Evolutionary conservation across 2,797 vertebrate species (phyloP).

Genomic region (Australoheros facetus): DNA sequence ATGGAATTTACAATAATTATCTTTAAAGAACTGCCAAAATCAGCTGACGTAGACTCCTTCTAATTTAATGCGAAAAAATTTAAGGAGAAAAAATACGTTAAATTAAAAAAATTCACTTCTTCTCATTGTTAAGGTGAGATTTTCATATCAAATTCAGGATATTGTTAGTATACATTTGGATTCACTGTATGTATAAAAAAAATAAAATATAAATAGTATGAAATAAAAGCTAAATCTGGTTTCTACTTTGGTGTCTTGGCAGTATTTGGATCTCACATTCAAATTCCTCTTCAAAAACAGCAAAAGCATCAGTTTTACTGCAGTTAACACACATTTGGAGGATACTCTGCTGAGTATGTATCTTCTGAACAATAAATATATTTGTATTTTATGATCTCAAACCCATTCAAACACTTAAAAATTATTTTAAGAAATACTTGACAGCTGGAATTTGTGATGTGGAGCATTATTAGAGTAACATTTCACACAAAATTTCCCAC

Average conservation of each 20-base stretch:
- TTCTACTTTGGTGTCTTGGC: background rate
- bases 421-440: background rate
- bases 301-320: background rate
- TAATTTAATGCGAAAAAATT: background rate
- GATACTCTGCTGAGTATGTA: background rate
- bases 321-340: background rate
- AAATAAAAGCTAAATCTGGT: background rate
- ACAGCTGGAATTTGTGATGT: background rate
- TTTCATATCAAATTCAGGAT: background rate
- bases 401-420: background rate
- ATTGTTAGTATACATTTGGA: background rate
- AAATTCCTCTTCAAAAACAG: background rate
- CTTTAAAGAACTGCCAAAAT: background rate
- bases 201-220: background rate
- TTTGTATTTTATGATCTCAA: background rate
- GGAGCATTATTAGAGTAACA: background rate
- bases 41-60: background rate
- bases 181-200: background rate
- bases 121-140: background rate
- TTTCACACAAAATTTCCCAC: background rate
- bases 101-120: background rate
- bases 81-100: too few species aligned
- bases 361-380: conserved; percentile 1
- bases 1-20: too few species aligned
- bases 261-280: background rate